phyloP scores from a whole-genome alignment of 1,140 invertebrate species.

The Papilio xuthus region DNA sequence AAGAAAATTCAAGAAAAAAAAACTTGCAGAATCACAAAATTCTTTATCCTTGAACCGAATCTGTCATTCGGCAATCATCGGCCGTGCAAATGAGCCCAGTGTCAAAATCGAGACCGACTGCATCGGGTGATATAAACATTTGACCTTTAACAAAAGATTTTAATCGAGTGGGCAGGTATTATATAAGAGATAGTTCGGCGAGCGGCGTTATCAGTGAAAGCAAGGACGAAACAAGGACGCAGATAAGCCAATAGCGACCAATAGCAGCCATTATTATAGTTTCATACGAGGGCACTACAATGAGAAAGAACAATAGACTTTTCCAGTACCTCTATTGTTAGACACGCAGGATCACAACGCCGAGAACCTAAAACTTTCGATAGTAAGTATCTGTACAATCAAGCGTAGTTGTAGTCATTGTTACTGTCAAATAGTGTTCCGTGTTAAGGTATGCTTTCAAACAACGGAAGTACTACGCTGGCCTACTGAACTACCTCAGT shows the following conservation, averaged over 20 bases:
- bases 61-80: conserved; percentile 35
- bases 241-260: conserved; percentile 64
- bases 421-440: not conserved
- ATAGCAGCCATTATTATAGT: not conserved
- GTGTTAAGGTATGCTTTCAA: too few species aligned
- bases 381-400: too few species aligned
- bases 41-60: conserved; percentile 33
- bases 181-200: conserved; percentile 63
- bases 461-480: too few species aligned
- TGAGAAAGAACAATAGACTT: not conserved
- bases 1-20: conserved; percentile 19
- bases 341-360: too few species aligned
- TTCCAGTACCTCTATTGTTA: not conserved
- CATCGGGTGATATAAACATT: conserved; percentile 37
- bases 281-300: not conserved
- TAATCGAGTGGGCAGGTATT: conserved; percentile 43
- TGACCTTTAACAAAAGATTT: conserved; percentile 48
- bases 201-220: conserved; percentile 76
- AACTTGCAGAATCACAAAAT: conserved; percentile 32
- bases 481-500: not conserved
- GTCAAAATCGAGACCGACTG: conserved; percentile 38
- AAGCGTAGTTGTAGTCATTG: too few species aligned
- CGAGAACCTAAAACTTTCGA: too few species aligned
- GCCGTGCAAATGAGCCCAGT: conserved; percentile 23
- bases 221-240: conserved; percentile 73